These are phyloP conservation scores for Helicoverpa assulta DNA, from an alignment of 2,888 invertebrate genomes.

Conservation along the genomic window DNA sequence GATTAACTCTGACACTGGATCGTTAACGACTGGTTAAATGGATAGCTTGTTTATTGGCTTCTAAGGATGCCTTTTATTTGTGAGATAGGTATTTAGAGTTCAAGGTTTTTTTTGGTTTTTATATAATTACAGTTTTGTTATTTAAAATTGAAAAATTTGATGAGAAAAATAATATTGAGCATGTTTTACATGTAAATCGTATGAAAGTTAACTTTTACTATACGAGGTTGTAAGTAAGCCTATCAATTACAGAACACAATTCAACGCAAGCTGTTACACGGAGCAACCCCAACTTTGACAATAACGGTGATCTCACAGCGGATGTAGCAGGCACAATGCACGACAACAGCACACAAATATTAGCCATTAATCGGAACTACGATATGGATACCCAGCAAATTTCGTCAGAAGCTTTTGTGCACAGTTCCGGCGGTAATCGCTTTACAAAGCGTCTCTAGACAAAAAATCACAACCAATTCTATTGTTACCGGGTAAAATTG, in stretches of 20 bases:
- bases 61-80: slow-evolving; percentile 11
- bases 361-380: slow-evolving; percentile 87
- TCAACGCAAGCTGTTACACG: slow-evolving; percentile 46
- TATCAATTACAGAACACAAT: slow-evolving; percentile 44
- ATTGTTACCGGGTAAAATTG: slow-evolving; percentile 80
- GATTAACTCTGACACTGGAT: slow-evolving; percentile 51
- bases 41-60: slow-evolving; percentile 42
- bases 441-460: slow-evolving; percentile 77
- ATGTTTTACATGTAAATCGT: not conserved
- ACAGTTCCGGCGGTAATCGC: slow-evolving; percentile 86
- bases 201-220: slow-evolving; percentile 5
- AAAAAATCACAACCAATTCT: slow-evolving; percentile 75
- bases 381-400: slow-evolving; percentile 85
- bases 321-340: slow-evolving; percentile 81
- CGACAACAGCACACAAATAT: slow-evolving; percentile 85
- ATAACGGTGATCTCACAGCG: slow-evolving; percentile 70
- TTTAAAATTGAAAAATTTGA: too few species aligned
- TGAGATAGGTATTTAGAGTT: not conserved
- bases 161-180: too few species aligned
- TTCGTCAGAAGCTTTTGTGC: slow-evolving; percentile 84
- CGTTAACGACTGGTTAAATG: slow-evolving; percentile 36
- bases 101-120: too few species aligned
- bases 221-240: slow-evolving; percentile 25
- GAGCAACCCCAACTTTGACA: slow-evolving; percentile 64
- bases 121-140: too few species aligned